phyloP scores from a whole-genome alignment of 2,888 invertebrate genomes.

The Amphimallon solstitiale region DNA sequence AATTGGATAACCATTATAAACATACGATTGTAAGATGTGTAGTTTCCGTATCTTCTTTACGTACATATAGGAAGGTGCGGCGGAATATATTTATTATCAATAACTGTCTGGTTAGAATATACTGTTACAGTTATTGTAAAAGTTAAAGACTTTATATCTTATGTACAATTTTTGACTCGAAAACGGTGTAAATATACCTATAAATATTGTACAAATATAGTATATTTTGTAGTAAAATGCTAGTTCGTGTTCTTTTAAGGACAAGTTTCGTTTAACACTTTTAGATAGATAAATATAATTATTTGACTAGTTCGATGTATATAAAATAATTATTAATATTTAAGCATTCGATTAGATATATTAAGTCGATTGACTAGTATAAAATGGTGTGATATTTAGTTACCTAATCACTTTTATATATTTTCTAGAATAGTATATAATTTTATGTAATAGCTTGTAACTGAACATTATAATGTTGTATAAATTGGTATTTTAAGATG shows the following conservation, averaged over 20 bases:
- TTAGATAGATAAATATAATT: slow-evolving; percentile 30
- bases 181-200: slow-evolving; percentile 21
- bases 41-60: slow-evolving; percentile 17
- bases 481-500: no score
- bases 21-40: slow-evolving; percentile 12
- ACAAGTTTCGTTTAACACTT: slow-evolving; percentile 25
- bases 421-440: slow-evolving; percentile 8
- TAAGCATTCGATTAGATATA: slow-evolving; percentile 19
- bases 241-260: slow-evolving; percentile 24
- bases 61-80: slow-evolving; percentile 17
- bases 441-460: neutral
- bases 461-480: no score
- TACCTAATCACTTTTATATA: slow-evolving; percentile 18
- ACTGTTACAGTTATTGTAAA: slow-evolving; percentile 31
- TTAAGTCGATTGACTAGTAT: slow-evolving; percentile 17
- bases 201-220: slow-evolving; percentile 29
- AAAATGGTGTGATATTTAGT: slow-evolving; percentile 19
- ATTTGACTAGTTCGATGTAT: slow-evolving; percentile 12
- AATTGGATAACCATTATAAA: slow-evolving; percentile 30
- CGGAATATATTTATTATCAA: slow-evolving; percentile 25
- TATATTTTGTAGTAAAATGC: slow-evolving; percentile 22
- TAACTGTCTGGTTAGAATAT: slow-evolving; percentile 29
- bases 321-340: slow-evolving; percentile 32
- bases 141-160: slow-evolving; percentile 29
- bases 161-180: slow-evolving; percentile 17